Conservation (phyloP, 1,140 invertebrate genomes). For the Papilio polyxenes region DNA sequence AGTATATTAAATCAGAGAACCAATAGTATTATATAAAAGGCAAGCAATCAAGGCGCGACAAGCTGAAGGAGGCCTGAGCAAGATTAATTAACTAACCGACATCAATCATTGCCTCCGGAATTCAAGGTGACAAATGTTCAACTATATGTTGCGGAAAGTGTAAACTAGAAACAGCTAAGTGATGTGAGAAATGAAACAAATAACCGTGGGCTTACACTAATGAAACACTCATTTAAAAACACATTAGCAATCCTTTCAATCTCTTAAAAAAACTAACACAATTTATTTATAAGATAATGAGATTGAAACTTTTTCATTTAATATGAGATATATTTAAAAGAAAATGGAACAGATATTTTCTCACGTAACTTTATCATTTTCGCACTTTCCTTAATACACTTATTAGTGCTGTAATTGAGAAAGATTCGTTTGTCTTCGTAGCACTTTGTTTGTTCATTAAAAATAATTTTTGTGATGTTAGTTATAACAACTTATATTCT, state of each 20-base stretch:
- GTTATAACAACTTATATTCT: not conserved
- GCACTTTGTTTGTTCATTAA: not conserved
- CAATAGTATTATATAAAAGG: constrained; percentile 15
- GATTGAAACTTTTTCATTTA: not conserved
- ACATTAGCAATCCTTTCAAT: too few species aligned
- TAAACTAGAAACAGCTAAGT: constrained; percentile 4
- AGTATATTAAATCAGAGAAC: constrained; percentile 10
- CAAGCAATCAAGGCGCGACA: constrained; percentile 17
- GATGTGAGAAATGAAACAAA: not conserved
- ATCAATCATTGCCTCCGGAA: constrained; percentile 27
- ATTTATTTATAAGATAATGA: not conserved
- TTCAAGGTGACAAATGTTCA: constrained; percentile 27
- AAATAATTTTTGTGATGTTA: not conserved
- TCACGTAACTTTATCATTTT: constrained; percentile 2
- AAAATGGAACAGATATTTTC: constrained; percentile 7
- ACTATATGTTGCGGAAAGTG: constrained; percentile 18
- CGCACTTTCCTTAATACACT: constrained; percentile 1
- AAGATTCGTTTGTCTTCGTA: not conserved
- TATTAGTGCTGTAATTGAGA: constrained; percentile 19
- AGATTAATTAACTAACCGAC: constrained; percentile 35
- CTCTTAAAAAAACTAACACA: too few species aligned
- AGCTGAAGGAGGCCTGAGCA: constrained; percentile 19
- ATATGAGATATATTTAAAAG: not conserved
- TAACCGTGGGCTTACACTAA: not conserved
- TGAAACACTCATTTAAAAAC: not conserved